Evolutionary conservation across 1,140 invertebrate genomes (phyloP).

Genomic region (Drosophila equinoxialis): DNA sequence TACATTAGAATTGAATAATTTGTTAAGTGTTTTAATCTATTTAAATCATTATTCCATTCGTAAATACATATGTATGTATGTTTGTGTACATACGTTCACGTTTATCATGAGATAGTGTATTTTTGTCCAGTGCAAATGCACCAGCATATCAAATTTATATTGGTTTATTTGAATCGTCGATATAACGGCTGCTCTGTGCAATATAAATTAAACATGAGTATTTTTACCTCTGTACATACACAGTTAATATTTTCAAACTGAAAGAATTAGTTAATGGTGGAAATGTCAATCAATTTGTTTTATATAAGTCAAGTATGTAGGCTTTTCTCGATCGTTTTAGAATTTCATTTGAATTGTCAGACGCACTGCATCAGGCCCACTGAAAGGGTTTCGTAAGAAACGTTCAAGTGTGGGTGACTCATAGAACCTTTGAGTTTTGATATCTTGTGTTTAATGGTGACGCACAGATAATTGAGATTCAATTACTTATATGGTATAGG

Average conservation of each 20-base stretch:
- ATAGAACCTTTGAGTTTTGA: neutral
- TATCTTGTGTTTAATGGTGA: neutral
- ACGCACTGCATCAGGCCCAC: too few species aligned
- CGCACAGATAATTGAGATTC: conserved; percentile 8
- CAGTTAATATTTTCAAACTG: conserved; percentile 5
- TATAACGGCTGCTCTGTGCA: neutral
- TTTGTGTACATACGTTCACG: neutral
- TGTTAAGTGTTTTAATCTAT: too few species aligned
- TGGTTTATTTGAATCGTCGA: neutral
- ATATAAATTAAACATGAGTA: conserved; percentile 11
- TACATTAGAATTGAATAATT: too few species aligned
- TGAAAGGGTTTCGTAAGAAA: neutral
- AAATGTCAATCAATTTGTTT: conserved; percentile 1
- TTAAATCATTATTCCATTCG: too few species aligned
- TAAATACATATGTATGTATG: too few species aligned
- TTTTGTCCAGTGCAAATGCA: neutral
- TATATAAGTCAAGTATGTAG: neutral
- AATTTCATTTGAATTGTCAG: too few species aligned
- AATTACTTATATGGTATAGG: conserved; percentile 5
- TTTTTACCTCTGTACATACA: neutral
- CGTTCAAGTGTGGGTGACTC: neutral
- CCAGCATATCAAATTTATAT: neutral
- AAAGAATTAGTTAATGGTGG: conserved; percentile 1
- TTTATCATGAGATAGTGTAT: neutral
- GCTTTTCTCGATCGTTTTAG: neutral